These are phyloP conservation scores for Verasper variegatus DNA, from an alignment of 2,113 vertebrate genomes.

Conservation along the genomic window DNA sequence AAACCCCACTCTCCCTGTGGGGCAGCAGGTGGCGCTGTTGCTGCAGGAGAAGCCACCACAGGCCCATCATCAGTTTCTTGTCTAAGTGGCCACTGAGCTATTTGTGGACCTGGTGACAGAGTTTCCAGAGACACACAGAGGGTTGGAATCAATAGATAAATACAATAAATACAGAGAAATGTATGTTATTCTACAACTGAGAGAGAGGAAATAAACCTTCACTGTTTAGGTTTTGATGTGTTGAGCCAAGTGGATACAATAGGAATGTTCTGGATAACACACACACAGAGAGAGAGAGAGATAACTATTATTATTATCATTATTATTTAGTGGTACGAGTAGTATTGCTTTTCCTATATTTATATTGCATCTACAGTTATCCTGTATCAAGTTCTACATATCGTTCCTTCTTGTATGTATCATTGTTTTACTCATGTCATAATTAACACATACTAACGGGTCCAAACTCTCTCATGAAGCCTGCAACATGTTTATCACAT, in stretches of 20 bases:
- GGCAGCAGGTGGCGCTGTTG: slow-evolving; percentile 69
- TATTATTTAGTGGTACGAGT: too few relatives aligned
- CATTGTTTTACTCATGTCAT: too few relatives aligned
- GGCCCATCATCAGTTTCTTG: not conserved
- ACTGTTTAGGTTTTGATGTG: not conserved
- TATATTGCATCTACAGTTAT: too few relatives aligned
- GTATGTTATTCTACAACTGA: not conserved
- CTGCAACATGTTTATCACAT: too few relatives aligned
- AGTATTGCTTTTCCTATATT: not conserved
- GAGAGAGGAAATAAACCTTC: not conserved
- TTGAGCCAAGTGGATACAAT: not conserved
- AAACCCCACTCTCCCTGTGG: not conserved
- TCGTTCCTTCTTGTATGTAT: too few relatives aligned
- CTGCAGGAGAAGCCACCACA: not conserved
- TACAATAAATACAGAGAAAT: not conserved
- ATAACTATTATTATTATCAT: too few relatives aligned
- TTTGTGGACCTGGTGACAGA: not conserved
- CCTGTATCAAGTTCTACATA: too few relatives aligned
- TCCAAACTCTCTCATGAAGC: too few relatives aligned
- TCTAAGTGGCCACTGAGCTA: not conserved
- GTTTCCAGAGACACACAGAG: not conserved
- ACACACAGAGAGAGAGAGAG: not conserved
- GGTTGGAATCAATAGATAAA: not conserved
- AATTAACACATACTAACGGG: too few relatives aligned
- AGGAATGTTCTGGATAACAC: not conserved